Conservation (phyloP, 1,140 invertebrate genomes). For the Pseudomyrmex dendroicus region DNA sequence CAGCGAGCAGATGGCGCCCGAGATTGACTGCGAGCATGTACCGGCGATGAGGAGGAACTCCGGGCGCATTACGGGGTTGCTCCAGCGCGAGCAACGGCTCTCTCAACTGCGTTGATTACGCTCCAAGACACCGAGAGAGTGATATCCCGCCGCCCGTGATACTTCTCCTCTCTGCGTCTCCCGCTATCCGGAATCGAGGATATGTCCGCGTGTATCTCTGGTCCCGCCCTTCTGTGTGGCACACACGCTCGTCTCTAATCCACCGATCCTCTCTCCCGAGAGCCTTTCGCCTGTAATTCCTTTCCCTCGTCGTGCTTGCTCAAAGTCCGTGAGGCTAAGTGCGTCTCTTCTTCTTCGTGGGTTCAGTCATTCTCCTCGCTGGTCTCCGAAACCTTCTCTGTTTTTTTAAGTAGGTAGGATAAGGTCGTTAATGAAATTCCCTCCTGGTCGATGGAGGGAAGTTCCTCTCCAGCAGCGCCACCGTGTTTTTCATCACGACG, state of each 20-base stretch:
- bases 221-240: not conserved
- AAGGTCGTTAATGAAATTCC: conserved; percentile 76
- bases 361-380: not conserved
- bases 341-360: not conserved
- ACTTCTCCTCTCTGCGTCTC: not conserved
- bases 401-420: conserved; percentile 71
- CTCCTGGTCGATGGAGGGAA: conserved; percentile 54
- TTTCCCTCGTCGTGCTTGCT: conserved; percentile 46
- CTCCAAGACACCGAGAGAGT: conserved; percentile 68
- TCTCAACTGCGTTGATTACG: conserved; percentile 71
- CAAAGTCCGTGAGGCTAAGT: conserved; percentile 43
- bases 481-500: conserved; percentile 64
- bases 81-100: conserved; percentile 21
- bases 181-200: conserved; percentile 24
- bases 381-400: conserved; percentile 58
- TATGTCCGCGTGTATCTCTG: not conserved
- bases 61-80: conserved; percentile 53
- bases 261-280: conserved; percentile 26
- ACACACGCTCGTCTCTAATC: conserved; percentile 51
- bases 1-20: conserved; percentile 46
- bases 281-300: conserved; percentile 62
- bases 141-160: conserved; percentile 55
- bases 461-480: conserved; percentile 51
- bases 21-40: conserved; percentile 61
- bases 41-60: conserved; percentile 53